Conservation (phyloP, 2,888 invertebrate species). For the Abscondita cerata region DNA sequence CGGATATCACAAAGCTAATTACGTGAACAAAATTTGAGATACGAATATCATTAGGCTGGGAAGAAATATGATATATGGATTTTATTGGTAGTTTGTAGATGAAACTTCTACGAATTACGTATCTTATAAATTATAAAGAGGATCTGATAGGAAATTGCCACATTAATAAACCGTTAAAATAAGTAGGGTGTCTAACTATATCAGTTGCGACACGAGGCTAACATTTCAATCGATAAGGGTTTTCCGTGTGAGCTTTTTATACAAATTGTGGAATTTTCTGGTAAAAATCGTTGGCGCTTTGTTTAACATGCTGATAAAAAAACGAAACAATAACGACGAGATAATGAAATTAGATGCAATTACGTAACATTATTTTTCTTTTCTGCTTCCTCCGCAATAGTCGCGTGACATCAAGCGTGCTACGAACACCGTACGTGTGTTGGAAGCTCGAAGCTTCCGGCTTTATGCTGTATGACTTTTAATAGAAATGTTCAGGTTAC, state of each 20-base stretch:
- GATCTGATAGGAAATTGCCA: slow-evolving; percentile 5
- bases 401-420: slow-evolving; percentile 44
- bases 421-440: slow-evolving; percentile 40
- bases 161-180: slow-evolving; percentile 6
- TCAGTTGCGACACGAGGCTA: slow-evolving; percentile 2
- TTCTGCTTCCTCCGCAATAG: slow-evolving; percentile 37
- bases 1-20: no score
- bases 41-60: background rate
- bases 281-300: no score
- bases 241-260: background rate
- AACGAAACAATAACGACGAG: background rate
- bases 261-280: no score
- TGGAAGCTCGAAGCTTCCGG: slow-evolving; percentile 43
- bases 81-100: slow-evolving; percentile 2
- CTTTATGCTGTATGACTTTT: slow-evolving; percentile 34
- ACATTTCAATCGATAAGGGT: slow-evolving; percentile 7
- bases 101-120: slow-evolving; percentile 6
- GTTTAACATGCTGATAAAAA: background rate
- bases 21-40: no score
- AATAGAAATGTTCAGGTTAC: slow-evolving; percentile 6
- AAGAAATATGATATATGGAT: background rate
- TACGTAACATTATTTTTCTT: slow-evolving; percentile 21
- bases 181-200: slow-evolving; percentile 3
- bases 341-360: slow-evolving; percentile 20
- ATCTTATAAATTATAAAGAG: background rate